phyloP scores from a whole-genome alignment of 2,797 vertebrate genomes.

The Mycteria americana region DNA sequence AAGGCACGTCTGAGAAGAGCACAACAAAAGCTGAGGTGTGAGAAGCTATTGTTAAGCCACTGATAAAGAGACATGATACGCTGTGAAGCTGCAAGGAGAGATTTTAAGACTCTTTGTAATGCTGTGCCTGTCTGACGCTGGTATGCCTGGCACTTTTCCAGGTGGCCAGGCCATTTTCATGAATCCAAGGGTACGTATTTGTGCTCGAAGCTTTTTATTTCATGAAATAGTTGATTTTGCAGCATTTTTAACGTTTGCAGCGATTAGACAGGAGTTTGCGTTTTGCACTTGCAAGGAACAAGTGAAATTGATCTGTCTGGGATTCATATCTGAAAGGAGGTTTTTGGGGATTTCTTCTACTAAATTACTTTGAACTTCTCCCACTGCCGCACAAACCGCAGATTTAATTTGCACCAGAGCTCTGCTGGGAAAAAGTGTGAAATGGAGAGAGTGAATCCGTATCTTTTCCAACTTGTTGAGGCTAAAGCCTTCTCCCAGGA shows the following conservation, averaged over 20 bases:
- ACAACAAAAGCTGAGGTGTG: neutral
- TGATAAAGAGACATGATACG: neutral
- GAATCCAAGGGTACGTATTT: neutral
- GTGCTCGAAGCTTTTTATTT: neutral
- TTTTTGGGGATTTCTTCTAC: neutral
- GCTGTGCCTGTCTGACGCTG: neutral
- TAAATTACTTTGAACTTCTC: neutral
- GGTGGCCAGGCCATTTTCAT: rapidly evolving
- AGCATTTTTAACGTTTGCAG: neutral
- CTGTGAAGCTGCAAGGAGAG: neutral
- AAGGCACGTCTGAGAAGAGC: neutral
- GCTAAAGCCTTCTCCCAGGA: neutral
- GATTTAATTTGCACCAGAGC: neutral
- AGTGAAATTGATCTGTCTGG: neutral
- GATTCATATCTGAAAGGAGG: neutral
- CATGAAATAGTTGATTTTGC: neutral
- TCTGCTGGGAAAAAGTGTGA: neutral
- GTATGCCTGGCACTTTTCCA: neutral
- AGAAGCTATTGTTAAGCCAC: neutral
- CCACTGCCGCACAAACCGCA: neutral
- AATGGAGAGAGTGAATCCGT: neutral
- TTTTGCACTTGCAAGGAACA: neutral
- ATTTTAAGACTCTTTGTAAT: neutral
- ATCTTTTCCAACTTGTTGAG: neutral
- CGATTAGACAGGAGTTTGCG: neutral